phyloP scores from a whole-genome alignment of 2,888 invertebrate genomes.

The Amiota mariae region DNA sequence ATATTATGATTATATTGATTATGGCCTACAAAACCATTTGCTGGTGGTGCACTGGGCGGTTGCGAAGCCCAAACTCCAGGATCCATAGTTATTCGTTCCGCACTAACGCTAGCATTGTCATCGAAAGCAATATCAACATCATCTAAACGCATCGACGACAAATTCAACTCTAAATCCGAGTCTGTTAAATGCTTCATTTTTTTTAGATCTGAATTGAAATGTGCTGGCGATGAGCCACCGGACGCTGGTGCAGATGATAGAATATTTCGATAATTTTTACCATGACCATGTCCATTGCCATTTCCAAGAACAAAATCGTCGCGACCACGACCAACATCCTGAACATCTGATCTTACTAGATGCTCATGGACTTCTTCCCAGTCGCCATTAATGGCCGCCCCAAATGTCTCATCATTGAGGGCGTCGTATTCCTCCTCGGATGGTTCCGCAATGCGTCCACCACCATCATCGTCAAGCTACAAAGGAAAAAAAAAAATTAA shows the following conservation, averaged over 20 bases:
- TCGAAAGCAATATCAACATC: conserved; percentile 65
- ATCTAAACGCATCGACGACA: conserved; percentile 71
- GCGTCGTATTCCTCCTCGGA: conserved; percentile 92
- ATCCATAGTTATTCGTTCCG: conserved; percentile 64
- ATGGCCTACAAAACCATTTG: background rate
- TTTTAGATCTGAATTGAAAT: conserved; percentile 33
- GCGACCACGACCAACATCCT: background rate
- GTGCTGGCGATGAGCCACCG: conserved; percentile 39
- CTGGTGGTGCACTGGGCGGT: conserved; percentile 30
- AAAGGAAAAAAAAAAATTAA: conserved; percentile 33
- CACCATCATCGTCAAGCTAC: conserved; percentile 68
- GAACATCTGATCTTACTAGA: conserved; percentile 74
- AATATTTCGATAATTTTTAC: conserved; percentile 42
- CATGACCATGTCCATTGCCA: conserved; percentile 13
- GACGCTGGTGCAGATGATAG: conserved; percentile 45
- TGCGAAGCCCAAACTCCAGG: conserved; percentile 75
- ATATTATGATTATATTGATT: conserved; percentile 62
- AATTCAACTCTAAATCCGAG: conserved; percentile 71
- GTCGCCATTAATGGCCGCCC: conserved; percentile 82
- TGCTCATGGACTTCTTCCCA: conserved; percentile 85
- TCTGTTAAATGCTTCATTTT: conserved; percentile 60
- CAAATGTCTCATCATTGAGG: conserved; percentile 94
- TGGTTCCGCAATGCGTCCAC: conserved; percentile 78
- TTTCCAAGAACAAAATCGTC: background rate
- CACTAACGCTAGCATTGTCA: conserved; percentile 36